Conservation (phyloP, 2,113 vertebrate species). For the Catharus bicknelli region DNA sequence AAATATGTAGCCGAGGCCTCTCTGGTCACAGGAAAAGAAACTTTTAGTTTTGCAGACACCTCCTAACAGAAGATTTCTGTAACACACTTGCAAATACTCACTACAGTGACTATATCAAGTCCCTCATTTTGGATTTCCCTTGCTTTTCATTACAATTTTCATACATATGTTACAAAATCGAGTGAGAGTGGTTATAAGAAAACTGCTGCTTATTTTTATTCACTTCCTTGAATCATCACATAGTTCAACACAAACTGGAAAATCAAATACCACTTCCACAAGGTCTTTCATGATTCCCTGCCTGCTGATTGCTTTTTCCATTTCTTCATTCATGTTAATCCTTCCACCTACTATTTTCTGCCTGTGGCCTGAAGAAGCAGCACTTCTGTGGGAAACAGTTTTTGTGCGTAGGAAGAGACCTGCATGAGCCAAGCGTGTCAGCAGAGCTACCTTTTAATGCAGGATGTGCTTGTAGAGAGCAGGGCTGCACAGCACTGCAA, state of each 20-base stretch:
- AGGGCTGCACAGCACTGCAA: background rate
- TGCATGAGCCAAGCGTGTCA: background rate
- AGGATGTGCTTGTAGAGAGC: fast-evolving
- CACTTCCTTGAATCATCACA: background rate
- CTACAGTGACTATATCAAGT: background rate
- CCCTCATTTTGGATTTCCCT: background rate
- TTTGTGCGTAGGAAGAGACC: background rate
- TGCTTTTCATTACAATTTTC: background rate
- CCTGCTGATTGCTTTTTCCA: background rate
- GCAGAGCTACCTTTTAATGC: background rate
- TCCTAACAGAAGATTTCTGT: background rate
- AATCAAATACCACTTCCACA: slow-evolving; percentile 20
- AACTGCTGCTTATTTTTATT: background rate
- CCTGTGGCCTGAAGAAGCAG: slow-evolving; percentile 15
- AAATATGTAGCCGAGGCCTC: slow-evolving; percentile 4
- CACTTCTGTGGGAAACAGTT: background rate
- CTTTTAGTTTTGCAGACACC: background rate
- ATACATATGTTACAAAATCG: background rate
- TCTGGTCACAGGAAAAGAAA: background rate
- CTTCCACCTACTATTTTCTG: slow-evolving; percentile 20
- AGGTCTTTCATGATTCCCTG: background rate
- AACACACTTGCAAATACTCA: background rate
- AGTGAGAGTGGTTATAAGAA: background rate
- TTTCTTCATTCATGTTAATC: slow-evolving; percentile 37
- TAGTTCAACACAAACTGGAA: background rate